Base-by-base conservation (phyloP, 2,888 invertebrate genomes). In the Volucella inflata region DNA sequence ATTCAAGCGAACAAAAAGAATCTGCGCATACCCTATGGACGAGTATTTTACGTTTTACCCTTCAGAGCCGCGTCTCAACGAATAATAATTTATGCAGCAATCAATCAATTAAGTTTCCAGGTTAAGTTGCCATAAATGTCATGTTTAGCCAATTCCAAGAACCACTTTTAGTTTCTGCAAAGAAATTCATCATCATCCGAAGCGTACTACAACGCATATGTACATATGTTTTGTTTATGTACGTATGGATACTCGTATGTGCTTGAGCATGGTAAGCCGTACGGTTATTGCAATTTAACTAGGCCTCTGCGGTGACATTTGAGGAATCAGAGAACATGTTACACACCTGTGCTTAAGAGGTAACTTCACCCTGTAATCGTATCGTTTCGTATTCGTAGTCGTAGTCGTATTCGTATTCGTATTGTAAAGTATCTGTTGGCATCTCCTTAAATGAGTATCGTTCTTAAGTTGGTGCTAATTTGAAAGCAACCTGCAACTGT, bases 61-160 rank as follows among this genome's bases (percentile, higher is more conserved):
- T 51, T 30, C 30, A 30, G 6, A 30, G 6, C 30, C 30, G 30
- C 30, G 44, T 53, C 59, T 44, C 40, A 30, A 30, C 79, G 30
- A 40, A 48, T 30, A 17, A 17, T 85, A 85, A 85, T 85, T 77
- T 85, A 85, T 85, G 85, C 76, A 77, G 59, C 81, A 85, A 85
- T 85, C 85, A 81, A 85, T 85, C 85, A 85, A 81, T 81, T 81
- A 72, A 85, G 76, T 76, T 76, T 71, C 85, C 85, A 60, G 67
- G 71, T 71, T 67, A 57, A 76, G 74, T 85, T 85, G 85, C 81
- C 85, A 76, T 85, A 81, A 85, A 81, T 77, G 85, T 77, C 85
- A 72, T 76, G 75, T 80, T 75, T 71, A 75, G 71, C 80, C 80
- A 68, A 71, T 70, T 80, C 76, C 76, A 59, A 64, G 81, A 85